Evolutionary conservation across 2,888 invertebrate species (phyloP).

Genomic region (Axea sp.): DNA sequence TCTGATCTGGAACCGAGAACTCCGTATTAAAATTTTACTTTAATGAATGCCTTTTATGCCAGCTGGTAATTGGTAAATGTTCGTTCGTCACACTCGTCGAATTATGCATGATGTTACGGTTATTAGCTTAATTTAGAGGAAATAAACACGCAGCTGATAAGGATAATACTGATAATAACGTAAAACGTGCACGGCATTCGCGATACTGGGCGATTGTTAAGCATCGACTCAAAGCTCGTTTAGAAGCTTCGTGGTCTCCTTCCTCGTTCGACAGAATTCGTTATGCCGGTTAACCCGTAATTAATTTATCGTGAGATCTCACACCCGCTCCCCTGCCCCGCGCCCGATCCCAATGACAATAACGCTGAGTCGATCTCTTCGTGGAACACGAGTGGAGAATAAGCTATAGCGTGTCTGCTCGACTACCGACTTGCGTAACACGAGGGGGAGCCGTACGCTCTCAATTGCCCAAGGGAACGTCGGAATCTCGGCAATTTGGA

Average conservation of each 20-base stretch:
- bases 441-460: conserved; percentile 45
- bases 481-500: conserved; percentile 61
- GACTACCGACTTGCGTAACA: conserved; percentile 33
- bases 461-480: conserved; percentile 54
- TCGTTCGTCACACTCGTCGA: conserved; percentile 21
- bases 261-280: conserved; percentile 61
- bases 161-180: conserved; percentile 57
- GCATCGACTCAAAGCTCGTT: conserved; percentile 45
- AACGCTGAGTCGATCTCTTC: conserved; percentile 59
- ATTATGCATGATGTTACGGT: conserved; percentile 18
- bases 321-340: too few species aligned
- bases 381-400: conserved; percentile 40
- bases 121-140: conserved; percentile 41
- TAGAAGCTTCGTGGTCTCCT: conserved; percentile 32
- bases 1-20: too few species aligned
- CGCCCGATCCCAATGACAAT: conserved; percentile 58
- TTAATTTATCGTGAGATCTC: conserved; percentile 65
- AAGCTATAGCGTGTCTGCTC: conserved; percentile 33
- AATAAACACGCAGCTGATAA: conserved; percentile 35
- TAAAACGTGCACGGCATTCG: conserved; percentile 39
- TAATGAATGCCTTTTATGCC: conserved; percentile 6
- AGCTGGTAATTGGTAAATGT: conserved; percentile 13
- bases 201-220: conserved; percentile 36
- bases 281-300: conserved; percentile 70
- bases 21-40: not conserved